Base-by-base conservation (phyloP, 2,113 vertebrate genomes). In the Himantopus leucocephalus region DNA sequence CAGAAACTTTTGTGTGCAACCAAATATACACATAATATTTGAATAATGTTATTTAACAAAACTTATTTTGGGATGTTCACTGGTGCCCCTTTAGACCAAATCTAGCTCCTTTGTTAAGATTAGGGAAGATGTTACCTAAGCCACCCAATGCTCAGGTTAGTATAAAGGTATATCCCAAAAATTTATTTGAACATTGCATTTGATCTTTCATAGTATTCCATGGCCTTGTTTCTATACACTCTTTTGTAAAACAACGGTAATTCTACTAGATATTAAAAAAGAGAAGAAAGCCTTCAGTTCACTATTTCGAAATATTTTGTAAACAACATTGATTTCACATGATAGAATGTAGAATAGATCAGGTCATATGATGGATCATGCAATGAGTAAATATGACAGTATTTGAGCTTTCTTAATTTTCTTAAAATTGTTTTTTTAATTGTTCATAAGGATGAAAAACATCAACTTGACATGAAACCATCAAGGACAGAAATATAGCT, bases 331-430 rank as follows among this genome's bases (percentile, higher is more conserved):
- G 14, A 62, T 55, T 92, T 88, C 56, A 47, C 6, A 27, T 87
- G 26, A 66, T 24, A 88, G 35, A 79, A 88, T 63, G 48, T 72
- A 56, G n/a, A 89, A 77, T n/a, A 87, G 24, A 75, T 71, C 14
- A 30, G 22, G 34, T 75, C 43, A 87, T 67, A 50, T 68, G 48
- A 85, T 87, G 43, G 39, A 94, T 85, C 24, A 78, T 55, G 16
- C 3, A 90, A 29, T 68, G 9, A 90, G 23, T 56, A 89, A 70
- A 73, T 87, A 81, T 72, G 70, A 82, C 70, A 92, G 63, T 30
- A 43, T 34, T 72, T 82, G 22, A 81, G 91, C 90, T 89, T 95
- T 59, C 16, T 89, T 91, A 7, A 95, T 95, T 94, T 92, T 64
- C 47, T 41, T 63, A 56, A 91, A 94, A 89, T 72, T 71, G 29